phyloP scores from a whole-genome alignment of 2,113 vertebrate species.

The Atractosteus spatula region DNA sequence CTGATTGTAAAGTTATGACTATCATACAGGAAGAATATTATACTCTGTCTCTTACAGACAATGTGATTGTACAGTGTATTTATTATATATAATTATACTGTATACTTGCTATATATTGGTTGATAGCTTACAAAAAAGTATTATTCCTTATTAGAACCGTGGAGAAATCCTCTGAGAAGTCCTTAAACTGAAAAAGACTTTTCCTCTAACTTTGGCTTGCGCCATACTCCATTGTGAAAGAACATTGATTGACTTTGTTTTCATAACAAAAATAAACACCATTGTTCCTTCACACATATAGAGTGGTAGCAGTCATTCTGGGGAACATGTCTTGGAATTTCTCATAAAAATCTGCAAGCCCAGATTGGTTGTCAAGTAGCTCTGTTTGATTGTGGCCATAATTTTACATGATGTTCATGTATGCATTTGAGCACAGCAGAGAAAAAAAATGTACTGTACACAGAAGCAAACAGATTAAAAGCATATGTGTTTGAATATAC shows the following conservation, averaged over 20 bases:
- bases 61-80: no score
- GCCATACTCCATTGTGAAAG: conserved; percentile 73
- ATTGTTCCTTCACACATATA: conserved; percentile 77
- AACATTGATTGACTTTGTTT: conserved; percentile 57
- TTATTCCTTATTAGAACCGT: neutral
- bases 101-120: no score
- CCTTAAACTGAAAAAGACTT: conserved; percentile 60
- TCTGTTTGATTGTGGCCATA: conserved; percentile 86
- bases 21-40: no score
- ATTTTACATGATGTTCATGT: conserved; percentile 62
- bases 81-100: no score
- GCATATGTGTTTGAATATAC: neutral
- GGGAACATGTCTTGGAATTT: conserved; percentile 67
- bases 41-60: no score
- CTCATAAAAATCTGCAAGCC: conserved; percentile 45
- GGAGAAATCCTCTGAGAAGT: conserved; percentile 64
- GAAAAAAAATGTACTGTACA: no score
- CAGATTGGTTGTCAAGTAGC: conserved; percentile 81
- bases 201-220: conserved; percentile 60
- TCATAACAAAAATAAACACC: conserved; percentile 39
- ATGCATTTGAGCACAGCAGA: neutral
- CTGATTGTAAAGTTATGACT: no score
- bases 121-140: no score
- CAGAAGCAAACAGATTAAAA: no score
- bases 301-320: conserved; percentile 63